Base-by-base conservation (phyloP, 1,140 invertebrate genomes). In the Cotesia vestalis region DNA sequence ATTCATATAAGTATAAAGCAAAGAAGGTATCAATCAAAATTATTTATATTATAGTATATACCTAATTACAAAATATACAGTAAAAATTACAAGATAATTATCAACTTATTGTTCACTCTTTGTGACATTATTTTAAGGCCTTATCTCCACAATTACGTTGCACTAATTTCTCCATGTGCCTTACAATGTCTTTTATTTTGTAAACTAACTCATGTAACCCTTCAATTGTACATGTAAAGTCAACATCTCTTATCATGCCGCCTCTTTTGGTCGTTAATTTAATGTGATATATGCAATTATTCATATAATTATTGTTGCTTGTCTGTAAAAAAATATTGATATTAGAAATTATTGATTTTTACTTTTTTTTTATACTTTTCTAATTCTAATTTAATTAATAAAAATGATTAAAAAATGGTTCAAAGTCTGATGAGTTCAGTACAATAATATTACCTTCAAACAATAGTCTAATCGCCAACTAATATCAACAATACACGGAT, bases 121-220 rank as follows among this genome's bases (percentile, higher is more conserved):
- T 1, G 27, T 27, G 27, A 27, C 12, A n/a, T 52, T 11, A 61
- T 14, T 71, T 53, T 53, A 51, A 35, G 8, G n/a, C 4, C 12
- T 4, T 69, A n/a, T 40, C 12, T 11, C 17, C 62, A 34, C 17
- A 51, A 46, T 46, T 46, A 46, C 40, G 40, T 6, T 46, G 40
- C 6, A 46, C 11, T 59, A 74, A 55, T 78, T 88, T 90, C 77
- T 92, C 90, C 76, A 90, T 88, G 81, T 91, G 90, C 78, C 88
- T 82, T 52, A 89, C 84, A 35, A 89, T 85, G 79, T 92, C 90
- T 82, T 91, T 91, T 9, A 92, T 81, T 81, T 92, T 92, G 71
- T 89, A 88, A 55, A 92, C 88, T 68, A 92, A 82, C 81, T 92
- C 91, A 83, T 92, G 91, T 53, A 92, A 78, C 77, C 92, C 89